Evolutionary conservation across 1,140 invertebrate genomes (phyloP), one percentile per base, ranked within the genome.

Genomic region (Popillia japonica): DNA sequence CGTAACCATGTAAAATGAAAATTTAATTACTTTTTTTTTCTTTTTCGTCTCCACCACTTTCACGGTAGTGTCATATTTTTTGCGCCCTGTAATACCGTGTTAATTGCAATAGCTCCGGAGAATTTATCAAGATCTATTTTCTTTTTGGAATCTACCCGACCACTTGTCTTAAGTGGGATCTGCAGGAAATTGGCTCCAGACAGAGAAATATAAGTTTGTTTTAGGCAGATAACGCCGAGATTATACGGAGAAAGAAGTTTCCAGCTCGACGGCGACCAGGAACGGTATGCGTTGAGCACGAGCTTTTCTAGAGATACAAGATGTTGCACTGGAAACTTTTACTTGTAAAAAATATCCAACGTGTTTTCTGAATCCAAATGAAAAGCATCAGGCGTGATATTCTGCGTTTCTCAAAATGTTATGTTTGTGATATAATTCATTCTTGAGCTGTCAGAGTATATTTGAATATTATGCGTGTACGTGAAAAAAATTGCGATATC

Each of bases 191-290:
- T 83, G 82, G 81, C 81, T 82, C 80, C 78, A 78, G 81, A 83
- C 82, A 82, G 81, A 81, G 81, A 83, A 82, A 83, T 83, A 83
- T 83, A 83, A 83, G 81, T 83, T 82, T 82, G 82, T 82, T 81
- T 82, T 82, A 82, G 81, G 78, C 80, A 81, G 81, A 81, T 81
- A 83, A 81, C 77, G 77, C 41, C 72, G 4, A 72, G 72, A 78
- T 68, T 72, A 72, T 78, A 78, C 77, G 68, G 14, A 34, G 61
- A 59, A 41, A 74, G 48, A 78, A 78, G 77, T 78, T 78, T 78
- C 42, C 23, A 41, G 77, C 14, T 42, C 72, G 34, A 74, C 72
- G 72, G 17, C 44, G 42, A 23, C 40, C 22, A 27, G 17, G 0
- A 68, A 27, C 0, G 22, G 0, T 17, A 22, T 68, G 22, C 48